phyloP scores from a whole-genome alignment of 1,140 invertebrate genomes.

The Caerostris darwini region DNA sequence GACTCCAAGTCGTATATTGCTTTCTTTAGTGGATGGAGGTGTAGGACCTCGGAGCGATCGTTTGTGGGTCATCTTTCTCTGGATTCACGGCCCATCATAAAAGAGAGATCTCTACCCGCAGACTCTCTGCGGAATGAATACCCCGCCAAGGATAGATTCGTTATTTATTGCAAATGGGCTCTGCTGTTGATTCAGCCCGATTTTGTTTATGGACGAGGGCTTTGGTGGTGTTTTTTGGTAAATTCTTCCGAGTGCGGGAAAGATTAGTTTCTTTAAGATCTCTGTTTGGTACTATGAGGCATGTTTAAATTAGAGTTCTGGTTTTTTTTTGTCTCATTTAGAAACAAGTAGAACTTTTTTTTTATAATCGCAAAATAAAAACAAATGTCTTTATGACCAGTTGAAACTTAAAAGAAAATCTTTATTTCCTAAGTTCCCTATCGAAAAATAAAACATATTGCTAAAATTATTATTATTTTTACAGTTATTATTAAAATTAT shows the following conservation, averaged over 20 bases:
- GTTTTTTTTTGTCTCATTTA: no score
- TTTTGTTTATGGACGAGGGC: neutral
- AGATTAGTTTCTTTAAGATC: no score
- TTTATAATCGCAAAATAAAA: no score
- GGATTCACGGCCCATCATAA: conserved; percentile 19
- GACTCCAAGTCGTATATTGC: conserved; percentile 52
- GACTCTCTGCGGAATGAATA: neutral
- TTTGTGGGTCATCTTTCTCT: conserved; percentile 38
- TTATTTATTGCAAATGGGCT: conserved; percentile 30
- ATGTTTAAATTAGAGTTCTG: no score
- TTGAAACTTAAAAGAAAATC: no score
- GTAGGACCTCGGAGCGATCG: conserved; percentile 9
- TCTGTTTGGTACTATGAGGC: no score
- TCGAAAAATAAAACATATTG: no score
- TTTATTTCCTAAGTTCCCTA: no score
- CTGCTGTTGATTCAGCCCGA: neutral
- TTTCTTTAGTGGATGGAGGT: conserved; percentile 12
- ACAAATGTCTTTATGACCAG: no score
- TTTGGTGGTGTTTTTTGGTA: neutral
- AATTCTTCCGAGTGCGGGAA: neutral
- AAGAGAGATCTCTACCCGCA: neutral
- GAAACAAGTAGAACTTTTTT: no score
- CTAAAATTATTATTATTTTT: no score
- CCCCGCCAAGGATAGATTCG: neutral
- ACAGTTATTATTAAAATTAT: no score